Evolutionary conservation across 2,113 vertebrate species (phyloP).

Genomic region (Arenaria interpres): DNA sequence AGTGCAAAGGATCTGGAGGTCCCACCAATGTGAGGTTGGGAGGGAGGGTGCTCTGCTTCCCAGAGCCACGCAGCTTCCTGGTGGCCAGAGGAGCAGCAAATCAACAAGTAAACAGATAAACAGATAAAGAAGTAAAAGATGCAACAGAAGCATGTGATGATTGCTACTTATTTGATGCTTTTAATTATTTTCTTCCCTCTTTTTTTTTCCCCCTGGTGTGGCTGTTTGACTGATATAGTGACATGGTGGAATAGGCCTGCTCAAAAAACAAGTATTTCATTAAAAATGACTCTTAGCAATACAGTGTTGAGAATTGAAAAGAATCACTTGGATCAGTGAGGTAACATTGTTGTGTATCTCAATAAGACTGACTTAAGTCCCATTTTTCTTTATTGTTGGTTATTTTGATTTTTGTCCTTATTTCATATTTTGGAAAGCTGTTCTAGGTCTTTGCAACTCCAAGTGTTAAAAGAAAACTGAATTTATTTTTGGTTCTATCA

Average conservation of each 20-base stretch:
- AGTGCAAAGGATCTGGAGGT: rapidly evolving
- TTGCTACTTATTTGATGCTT: neutral
- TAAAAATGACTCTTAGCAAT: neutral
- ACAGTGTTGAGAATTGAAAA: neutral
- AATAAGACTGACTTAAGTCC: neutral
- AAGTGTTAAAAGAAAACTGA: neutral
- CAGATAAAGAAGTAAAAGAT: neutral
- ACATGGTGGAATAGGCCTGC: neutral
- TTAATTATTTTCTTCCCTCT: neutral
- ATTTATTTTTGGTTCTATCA: neutral
- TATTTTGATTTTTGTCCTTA: neutral
- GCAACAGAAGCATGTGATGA: neutral
- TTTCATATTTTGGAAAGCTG: neutral
- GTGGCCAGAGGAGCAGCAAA: neutral
- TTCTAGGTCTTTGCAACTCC: neutral
- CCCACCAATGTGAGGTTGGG: neutral
- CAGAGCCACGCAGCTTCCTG: neutral
- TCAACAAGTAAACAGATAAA: neutral
- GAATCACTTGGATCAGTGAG: neutral
- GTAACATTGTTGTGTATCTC: neutral
- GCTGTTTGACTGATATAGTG: neutral
- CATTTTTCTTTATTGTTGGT: neutral
- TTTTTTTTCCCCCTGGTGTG: neutral
- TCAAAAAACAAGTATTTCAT: neutral
- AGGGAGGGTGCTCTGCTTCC: neutral